A percentile compares a stretch with the other conserved stretches of the same genome.
phyloP scores from a whole-genome alignment of 1,140 invertebrate species.

The Calephelis nemesis region DNA sequence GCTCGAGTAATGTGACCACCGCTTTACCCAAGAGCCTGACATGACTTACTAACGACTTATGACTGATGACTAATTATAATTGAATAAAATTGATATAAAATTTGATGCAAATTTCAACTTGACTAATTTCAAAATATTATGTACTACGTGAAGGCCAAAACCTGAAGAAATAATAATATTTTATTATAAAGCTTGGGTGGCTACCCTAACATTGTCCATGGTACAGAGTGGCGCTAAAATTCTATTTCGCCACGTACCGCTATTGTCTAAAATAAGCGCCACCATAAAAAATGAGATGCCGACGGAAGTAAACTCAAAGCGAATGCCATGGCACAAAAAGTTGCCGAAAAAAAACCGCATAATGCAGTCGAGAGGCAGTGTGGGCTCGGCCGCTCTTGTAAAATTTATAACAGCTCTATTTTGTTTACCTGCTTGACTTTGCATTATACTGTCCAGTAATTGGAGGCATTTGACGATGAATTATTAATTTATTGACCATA shows the following conservation, averaged over 20 bases:
- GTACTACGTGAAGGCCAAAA: too few species aligned
- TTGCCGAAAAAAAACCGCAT: slow-evolving; percentile 64
- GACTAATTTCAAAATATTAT: too few species aligned
- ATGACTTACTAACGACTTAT: too few species aligned
- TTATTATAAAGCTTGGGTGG: background rate
- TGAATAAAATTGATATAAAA: too few species aligned
- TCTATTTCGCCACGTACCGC: slow-evolving; percentile 49
- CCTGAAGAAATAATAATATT: too few species aligned
- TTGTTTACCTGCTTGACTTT: slow-evolving; percentile 74
- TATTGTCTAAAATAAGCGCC: slow-evolving; percentile 71
- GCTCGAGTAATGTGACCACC: too few species aligned
- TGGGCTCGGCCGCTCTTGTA: slow-evolving; percentile 67
- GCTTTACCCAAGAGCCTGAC: too few species aligned
- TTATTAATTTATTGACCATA: slow-evolving; percentile 76
- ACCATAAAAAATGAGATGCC: slow-evolving; percentile 64
- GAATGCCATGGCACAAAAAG: slow-evolving; percentile 72
- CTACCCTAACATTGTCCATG: background rate
- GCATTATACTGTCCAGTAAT: slow-evolving; percentile 72
- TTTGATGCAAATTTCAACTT: too few species aligned
- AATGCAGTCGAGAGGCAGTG: slow-evolving; percentile 66
- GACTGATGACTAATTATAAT: too few species aligned
- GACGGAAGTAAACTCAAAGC: slow-evolving; percentile 73
- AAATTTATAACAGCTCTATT: slow-evolving; percentile 78
- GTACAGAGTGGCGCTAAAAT: slow-evolving; percentile 45
- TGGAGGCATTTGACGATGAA: slow-evolving; percentile 73